Evolutionary conservation across 2,797 vertebrate species (phyloP).

Genomic region (Phaenicophaeus curvirostris): DNA sequence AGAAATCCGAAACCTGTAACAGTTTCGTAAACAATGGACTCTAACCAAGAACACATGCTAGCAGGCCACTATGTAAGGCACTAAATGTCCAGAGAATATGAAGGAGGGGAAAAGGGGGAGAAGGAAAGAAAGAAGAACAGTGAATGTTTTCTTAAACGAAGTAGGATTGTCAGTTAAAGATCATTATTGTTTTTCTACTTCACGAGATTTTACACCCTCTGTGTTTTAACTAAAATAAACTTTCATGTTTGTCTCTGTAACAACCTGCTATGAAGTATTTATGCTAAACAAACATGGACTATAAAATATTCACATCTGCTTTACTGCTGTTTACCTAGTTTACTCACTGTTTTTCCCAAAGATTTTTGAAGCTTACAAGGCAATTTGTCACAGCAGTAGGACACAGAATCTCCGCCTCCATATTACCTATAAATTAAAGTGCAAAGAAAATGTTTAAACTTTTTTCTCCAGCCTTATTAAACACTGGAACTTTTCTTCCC

Average conservation of each 20-base stretch:
- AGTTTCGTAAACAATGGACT: conserved; percentile 71
- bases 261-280: not conserved
- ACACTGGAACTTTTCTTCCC: not conserved
- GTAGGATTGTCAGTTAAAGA: not conserved
- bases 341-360: not conserved
- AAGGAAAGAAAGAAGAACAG: conserved; percentile 12
- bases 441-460: not conserved
- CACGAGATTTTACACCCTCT: not conserved
- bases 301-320: conserved; percentile 11
- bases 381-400: not conserved
- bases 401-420: not conserved
- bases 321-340: not conserved
- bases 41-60: conserved; percentile 73
- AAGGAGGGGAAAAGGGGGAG: not conserved
- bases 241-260: not conserved
- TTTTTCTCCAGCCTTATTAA: not conserved
- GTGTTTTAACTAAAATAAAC: not conserved
- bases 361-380: not conserved
- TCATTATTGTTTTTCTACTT: not conserved
- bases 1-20: conserved; percentile 71
- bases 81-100: conserved; percentile 40
- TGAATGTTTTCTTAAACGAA: conserved; percentile 20
- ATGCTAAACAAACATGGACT: not conserved
- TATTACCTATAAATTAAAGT: not conserved
- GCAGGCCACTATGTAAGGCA: conserved; percentile 30